Percentiles rank a stretch among this genome's conserved stretches.
Conservation (phyloP, 2,888 invertebrate genomes). For the Druceiella hillmani region DNA sequence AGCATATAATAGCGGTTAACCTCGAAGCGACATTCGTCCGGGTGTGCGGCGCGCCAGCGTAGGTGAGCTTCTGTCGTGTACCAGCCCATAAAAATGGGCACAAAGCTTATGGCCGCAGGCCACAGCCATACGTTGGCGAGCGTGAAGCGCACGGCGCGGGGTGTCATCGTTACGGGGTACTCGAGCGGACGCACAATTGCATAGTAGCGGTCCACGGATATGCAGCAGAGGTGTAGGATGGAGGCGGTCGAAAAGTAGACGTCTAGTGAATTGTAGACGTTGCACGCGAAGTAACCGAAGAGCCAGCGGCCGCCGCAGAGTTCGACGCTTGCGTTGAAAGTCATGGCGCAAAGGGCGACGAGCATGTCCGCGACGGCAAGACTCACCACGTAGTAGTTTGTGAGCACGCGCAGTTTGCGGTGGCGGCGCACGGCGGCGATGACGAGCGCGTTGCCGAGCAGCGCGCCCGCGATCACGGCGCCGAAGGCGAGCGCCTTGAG, state of each 20-base stretch:
- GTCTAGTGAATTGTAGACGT: slow-evolving; percentile 91
- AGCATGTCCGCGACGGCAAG: slow-evolving; percentile 91
- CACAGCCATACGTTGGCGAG: slow-evolving; percentile 86
- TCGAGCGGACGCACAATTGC: slow-evolving; percentile 89
- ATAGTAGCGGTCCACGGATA: slow-evolving; percentile 88
- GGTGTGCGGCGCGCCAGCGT: slow-evolving; percentile 55
- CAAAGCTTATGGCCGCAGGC: slow-evolving; percentile 88
- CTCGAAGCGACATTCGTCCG: slow-evolving; percentile 75
- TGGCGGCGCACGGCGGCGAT: slow-evolving; percentile 79
- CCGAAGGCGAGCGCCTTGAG: slow-evolving; percentile 76
- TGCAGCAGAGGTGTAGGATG: slow-evolving; percentile 90
- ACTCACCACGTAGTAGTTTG: slow-evolving; percentile 94
- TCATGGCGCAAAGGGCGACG: slow-evolving; percentile 89
- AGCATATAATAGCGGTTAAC: slow-evolving; percentile 84
- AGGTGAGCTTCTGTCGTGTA: slow-evolving; percentile 84
- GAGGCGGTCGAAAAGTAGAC: slow-evolving; percentile 91
- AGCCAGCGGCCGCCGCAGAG: slow-evolving; percentile 79
- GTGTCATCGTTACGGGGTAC: slow-evolving; percentile 89
- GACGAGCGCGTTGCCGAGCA: slow-evolving; percentile 88
- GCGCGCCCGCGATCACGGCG: slow-evolving; percentile 82
- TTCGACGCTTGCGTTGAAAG: slow-evolving; percentile 87
- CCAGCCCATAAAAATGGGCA: slow-evolving; percentile 93
- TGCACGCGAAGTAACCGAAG: slow-evolving; percentile 87
- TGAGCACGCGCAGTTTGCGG: slow-evolving; percentile 78
- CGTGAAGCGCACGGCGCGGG: slow-evolving; percentile 75